phyloP scores from a whole-genome alignment of 2,797 vertebrate genomes.

The Podarcis lilfordi region DNA sequence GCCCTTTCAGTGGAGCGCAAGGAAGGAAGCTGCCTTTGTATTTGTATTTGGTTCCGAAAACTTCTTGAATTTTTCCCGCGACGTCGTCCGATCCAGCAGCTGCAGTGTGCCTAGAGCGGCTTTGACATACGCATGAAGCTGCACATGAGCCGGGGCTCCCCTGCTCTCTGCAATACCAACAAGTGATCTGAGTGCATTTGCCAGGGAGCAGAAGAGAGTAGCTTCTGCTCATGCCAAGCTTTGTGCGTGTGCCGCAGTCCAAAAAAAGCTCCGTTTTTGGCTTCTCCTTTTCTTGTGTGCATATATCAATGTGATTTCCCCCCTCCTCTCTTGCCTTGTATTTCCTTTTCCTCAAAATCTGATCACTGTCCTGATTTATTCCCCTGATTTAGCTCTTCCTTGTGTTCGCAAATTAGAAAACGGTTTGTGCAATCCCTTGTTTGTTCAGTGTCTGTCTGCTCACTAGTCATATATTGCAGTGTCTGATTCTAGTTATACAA shows the following conservation, averaged over 20 bases:
- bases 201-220: not conserved
- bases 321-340: constrained; percentile 58
- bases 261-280: too few relatives aligned
- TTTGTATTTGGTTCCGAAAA: constrained; percentile 40
- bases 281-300: not conserved
- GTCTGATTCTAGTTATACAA: constrained; percentile 66
- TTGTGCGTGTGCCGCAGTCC: not conserved
- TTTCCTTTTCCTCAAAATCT: constrained; percentile 62
- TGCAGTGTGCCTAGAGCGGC: constrained; percentile 2
- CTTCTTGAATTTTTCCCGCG: not conserved
- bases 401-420: constrained; percentile 64
- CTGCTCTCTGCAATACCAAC: not conserved
- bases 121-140: not conserved
- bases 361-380: constrained; percentile 53
- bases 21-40: constrained; percentile 47
- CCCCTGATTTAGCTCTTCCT: constrained; percentile 54
- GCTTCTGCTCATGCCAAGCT: not conserved
- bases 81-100: not conserved
- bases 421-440: constrained; percentile 64
- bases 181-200: not conserved
- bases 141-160: not conserved
- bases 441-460: constrained; percentile 67
- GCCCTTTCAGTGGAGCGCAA: constrained; percentile 33
- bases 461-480: constrained; percentile 63
- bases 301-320: constrained; percentile 53